Evolutionary conservation across 2,797 vertebrate genomes (phyloP), one percentile per base, ranked within the genome.

Genomic region (Esox lucius): DNA sequence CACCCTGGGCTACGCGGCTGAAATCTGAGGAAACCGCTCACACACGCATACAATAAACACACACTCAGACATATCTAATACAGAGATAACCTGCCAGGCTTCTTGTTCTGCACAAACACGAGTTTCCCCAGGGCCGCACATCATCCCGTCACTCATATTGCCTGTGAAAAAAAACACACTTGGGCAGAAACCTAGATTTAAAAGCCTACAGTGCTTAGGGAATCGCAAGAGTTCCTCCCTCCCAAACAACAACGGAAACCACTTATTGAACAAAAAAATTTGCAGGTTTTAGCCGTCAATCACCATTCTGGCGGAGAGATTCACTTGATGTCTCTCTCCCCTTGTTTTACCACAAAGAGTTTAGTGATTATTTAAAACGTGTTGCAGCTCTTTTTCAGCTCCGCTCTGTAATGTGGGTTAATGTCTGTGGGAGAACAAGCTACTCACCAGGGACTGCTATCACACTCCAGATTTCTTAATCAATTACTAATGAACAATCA

Each of bases 81-180:
- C 61, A 62, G 7, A 2, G 0, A 64, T 26, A 28, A 8, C 33
- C 66, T 16, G 19, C 33, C n/a, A 35, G 35, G 66, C n/a, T 35
- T 42, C 66, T 9, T 64, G 61, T 56, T 64, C 70, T 80, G 66
- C 33, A 70, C 72, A 75, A 78, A 76, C 68, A 75, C 49, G 3
- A 73, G 51, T 26, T 46, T 59, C 69, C 72, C 11, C 53, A 68
- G 70, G 61, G 76, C 72, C 70, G 49, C 62, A 46, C 68, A 84
- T 73, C 64, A 19, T 48, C 72, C 9, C 80, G 79, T 83, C 85
- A 87, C 56, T 89, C 74, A 74, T 0, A 28, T 71, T 64, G 16
- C 17, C 68, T 66, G 1, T 17, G 64, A 78, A 66, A 75, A 33
- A 39, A 12, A 12, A 46, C 4, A 56, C 68, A 71, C 53, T 35